These are phyloP conservation scores for Podiceps cristatus DNA, from an alignment of 2,113 vertebrate species.

Conservation along the genomic window DNA sequence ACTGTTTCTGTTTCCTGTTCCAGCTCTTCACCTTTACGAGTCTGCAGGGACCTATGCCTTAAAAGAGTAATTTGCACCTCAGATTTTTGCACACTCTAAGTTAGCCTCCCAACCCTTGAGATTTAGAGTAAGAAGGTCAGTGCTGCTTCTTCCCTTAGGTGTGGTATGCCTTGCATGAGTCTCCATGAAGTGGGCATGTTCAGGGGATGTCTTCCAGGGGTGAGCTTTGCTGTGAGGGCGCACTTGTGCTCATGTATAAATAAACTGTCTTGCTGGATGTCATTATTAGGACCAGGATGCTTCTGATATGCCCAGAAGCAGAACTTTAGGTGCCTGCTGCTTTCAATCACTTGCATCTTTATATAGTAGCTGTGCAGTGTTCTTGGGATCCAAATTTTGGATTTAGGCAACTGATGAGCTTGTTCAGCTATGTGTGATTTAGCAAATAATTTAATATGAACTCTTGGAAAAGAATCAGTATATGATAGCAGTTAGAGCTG, in stretches of 20 bases:
- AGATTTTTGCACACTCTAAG: not conserved
- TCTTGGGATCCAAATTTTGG: not conserved
- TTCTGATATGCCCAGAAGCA: not conserved
- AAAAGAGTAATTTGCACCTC: not conserved
- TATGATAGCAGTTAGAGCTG: not conserved
- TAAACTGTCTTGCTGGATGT: not conserved
- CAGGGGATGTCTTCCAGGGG: not conserved
- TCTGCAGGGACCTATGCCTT: not conserved
- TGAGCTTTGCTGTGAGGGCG: not conserved
- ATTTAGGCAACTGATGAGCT: not conserved
- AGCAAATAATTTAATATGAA: not conserved
- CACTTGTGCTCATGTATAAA: not conserved
- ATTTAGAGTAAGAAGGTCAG: not conserved
- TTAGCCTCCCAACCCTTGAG: not conserved
- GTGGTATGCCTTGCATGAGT: not conserved
- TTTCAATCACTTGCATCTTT: not conserved
- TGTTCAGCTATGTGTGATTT: not conserved
- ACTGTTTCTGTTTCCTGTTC: not conserved
- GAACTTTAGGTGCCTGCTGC: not conserved
- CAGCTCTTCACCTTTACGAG: not conserved
- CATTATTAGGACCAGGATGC: not conserved
- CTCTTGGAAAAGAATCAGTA: not conserved
- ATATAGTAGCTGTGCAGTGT: not conserved
- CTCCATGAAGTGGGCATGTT: not conserved
- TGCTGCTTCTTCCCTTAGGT: not conserved